Evolutionary conservation across 2,797 vertebrate genomes (phyloP).

Genomic region (Sarcoramphus papa): DNA sequence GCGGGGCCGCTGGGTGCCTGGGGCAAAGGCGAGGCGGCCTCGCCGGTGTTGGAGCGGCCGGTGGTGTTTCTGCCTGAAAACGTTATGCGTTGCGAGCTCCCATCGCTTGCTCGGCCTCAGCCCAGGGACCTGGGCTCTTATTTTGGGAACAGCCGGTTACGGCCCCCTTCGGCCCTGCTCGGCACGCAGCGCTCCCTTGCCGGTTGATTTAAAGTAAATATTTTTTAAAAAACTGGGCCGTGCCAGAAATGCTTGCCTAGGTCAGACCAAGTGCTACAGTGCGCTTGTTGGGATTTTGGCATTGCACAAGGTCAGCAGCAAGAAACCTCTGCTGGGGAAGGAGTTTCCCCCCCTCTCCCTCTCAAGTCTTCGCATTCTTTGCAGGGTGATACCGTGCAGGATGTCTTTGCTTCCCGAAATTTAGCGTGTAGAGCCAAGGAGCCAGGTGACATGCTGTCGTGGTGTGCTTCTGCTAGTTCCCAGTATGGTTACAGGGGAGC

Average conservation of each 20-base stretch:
- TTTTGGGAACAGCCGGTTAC: not conserved
- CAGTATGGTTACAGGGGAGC: fast-evolving
- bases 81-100: fast-evolving
- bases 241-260: not conserved
- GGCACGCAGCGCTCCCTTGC: not conserved
- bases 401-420: not conserved
- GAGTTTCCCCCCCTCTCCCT: fast-evolving
- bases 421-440: not conserved
- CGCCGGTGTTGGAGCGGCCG: fast-evolving
- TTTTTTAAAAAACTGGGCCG: not conserved
- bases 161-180: not conserved
- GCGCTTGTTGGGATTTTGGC: not conserved
- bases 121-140: fast-evolving
- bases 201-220: not conserved
- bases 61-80: not conserved
- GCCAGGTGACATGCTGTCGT: too few species aligned
- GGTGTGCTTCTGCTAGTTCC: not conserved
- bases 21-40: fast-evolving
- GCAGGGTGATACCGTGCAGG: not conserved
- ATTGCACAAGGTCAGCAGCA: not conserved
- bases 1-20: not conserved
- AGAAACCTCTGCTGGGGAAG: not conserved
- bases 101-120: not conserved
- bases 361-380: fast-evolving
- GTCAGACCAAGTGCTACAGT: not conserved